Conservation (phyloP, 2,113 vertebrate species). For the Blennius ocellaris region DNA sequence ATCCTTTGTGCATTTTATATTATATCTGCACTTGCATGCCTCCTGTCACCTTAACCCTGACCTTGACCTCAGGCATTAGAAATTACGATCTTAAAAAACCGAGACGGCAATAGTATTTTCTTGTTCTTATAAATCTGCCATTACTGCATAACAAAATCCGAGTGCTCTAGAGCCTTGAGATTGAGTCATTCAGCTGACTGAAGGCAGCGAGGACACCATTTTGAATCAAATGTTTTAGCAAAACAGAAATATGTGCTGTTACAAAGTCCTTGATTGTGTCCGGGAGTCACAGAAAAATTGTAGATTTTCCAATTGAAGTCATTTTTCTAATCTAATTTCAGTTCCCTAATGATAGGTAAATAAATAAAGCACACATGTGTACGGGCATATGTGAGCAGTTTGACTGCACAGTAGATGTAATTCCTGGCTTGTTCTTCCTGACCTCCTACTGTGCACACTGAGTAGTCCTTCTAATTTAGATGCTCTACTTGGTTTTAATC, state of each 20-base stretch:
- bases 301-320: not conserved
- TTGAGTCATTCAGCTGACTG: not conserved
- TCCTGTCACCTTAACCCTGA: slow-evolving; percentile 3
- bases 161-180: not conserved
- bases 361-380: too few species aligned
- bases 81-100: slow-evolving; percentile 60
- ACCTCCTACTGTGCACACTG: not conserved
- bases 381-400: not conserved
- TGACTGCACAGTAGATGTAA: not conserved
- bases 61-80: slow-evolving; percentile 5
- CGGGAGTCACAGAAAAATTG: not conserved
- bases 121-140: slow-evolving; percentile 31
- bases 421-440: not conserved
- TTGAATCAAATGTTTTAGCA: not conserved
- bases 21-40: not conserved
- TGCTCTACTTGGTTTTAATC: slow-evolving; percentile 3
- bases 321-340: too few species aligned
- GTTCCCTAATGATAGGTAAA: too few species aligned
- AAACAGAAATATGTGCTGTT: not conserved
- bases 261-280: not conserved
- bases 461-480: slow-evolving; percentile 3
- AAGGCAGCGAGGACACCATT: not conserved
- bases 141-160: slow-evolving; percentile 4
- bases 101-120: slow-evolving; percentile 73
- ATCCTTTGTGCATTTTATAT: not conserved